Evolutionary conservation across 2,113 vertebrate genomes (phyloP).

Genomic region (Hemibagrus wyckioides): DNA sequence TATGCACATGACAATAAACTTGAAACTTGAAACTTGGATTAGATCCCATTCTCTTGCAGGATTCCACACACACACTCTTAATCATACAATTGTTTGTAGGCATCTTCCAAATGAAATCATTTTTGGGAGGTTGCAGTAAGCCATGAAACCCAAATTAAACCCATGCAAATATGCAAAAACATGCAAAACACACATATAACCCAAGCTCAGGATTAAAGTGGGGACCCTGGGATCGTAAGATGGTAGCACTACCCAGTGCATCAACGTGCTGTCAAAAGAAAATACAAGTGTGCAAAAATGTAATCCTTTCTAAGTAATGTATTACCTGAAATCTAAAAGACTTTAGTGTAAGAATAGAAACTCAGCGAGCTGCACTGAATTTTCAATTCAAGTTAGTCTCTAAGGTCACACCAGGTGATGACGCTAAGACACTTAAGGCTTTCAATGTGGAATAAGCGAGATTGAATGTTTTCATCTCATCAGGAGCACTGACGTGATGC

Average conservation of each 20-base stretch:
- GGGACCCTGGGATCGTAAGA: neutral
- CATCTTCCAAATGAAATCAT: neutral
- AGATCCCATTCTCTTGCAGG: neutral
- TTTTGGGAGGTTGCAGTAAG: neutral
- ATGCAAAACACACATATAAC: neutral
- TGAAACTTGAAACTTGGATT: neutral
- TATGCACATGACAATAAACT: no score
- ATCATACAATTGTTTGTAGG: neutral
- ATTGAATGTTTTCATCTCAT: slow-evolving; percentile 44
- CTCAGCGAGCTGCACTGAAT: neutral
- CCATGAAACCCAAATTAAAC: neutral
- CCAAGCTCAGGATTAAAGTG: neutral
- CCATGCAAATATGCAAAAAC: neutral
- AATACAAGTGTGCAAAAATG: neutral
- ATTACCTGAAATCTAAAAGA: slow-evolving; percentile 9
- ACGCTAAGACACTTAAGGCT: slow-evolving; percentile 55
- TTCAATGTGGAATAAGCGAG: slow-evolving; percentile 49
- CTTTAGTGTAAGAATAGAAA: slow-evolving; percentile 7
- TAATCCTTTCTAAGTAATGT: neutral
- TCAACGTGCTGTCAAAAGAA: neutral
- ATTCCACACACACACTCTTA: neutral
- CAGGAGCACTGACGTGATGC: slow-evolving; percentile 22
- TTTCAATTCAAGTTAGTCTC: slow-evolving; percentile 58
- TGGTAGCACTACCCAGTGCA: neutral
- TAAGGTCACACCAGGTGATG: slow-evolving; percentile 65